Base-by-base conservation (phyloP, 2,888 invertebrate species). In the Chromoteleia sp. region DNA sequence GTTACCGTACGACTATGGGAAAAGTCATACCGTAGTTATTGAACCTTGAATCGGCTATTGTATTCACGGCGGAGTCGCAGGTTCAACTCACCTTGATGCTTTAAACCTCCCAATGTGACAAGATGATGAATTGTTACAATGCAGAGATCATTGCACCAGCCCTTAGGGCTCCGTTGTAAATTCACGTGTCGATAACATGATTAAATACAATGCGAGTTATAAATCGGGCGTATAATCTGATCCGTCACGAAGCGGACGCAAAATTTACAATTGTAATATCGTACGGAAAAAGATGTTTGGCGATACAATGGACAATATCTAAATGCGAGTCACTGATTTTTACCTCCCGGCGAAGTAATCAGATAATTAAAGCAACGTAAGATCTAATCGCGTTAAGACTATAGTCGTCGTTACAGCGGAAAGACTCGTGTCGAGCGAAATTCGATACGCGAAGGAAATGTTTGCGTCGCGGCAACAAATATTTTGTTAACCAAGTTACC, bases 51-150 rank as follows among this genome's bases (percentile, higher is more conserved):
- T 84, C 85, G 84, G 84, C 88, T 86, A 88, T 88, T 88, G 88
- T 88, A 86, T 88, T 88, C 86, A 77, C 81, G 83, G 82, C 84
- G 83, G 84, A 87, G 88, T 87, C 87, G 83, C 86, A 87, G 87
- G 86, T 88, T 88, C 87, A 85, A 80, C 84, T 84, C 86, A 85
- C 88, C 88, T 88, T 88, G 88, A 87, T 84, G 85, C 82, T 75
- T 86, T 85, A 86, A 89, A 89, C 90, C 89, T 88, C 89, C 88
- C 87, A 89, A 85, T 88, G 90, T 88, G 90, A 90, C 89, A 89
- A 89, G 87, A 90, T 89, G 90, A 90, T 89, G 88, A 87, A 90
- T 90, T 85, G 89, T 87, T 87, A 87, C 87, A 88, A 86, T 86
- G 85, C 81, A 65, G 83, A 81, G 83, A 81, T 83, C 85, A 70